phyloP scores from a whole-genome alignment of 2,888 invertebrate genomes.

The Graphium colonna region DNA sequence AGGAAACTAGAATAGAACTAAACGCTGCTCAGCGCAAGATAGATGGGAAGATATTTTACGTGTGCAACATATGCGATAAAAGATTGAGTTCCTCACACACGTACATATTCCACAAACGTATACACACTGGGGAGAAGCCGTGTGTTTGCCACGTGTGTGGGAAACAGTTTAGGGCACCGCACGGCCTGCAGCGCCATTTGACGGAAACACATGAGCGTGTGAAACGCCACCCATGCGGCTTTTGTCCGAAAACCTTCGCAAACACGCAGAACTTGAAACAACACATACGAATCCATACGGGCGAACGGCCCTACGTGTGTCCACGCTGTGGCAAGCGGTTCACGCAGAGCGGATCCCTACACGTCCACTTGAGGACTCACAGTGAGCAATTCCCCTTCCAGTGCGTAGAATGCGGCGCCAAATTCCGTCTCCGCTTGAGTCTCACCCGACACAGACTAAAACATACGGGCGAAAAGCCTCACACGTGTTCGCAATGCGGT shows the following conservation, averaged over 20 bases:
- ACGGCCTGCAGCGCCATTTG: constrained; percentile 81
- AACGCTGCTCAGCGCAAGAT: constrained; percentile 51
- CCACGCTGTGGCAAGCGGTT: constrained; percentile 82
- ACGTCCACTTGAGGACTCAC: constrained; percentile 82
- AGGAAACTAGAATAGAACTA: constrained; percentile 51
- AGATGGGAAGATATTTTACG: constrained; percentile 77
- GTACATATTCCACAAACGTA: constrained; percentile 81
- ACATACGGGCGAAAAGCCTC: constrained; percentile 82
- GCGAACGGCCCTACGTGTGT: constrained; percentile 80
- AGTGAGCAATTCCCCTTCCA: constrained; percentile 75
- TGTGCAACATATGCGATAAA: constrained; percentile 80
- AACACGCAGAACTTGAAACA: constrained; percentile 81
- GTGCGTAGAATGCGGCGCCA: constrained; percentile 81
- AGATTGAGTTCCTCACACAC: constrained; percentile 81
- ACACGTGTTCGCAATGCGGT: constrained; percentile 79
- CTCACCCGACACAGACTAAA: constrained; percentile 78
- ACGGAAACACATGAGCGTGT: constrained; percentile 82
- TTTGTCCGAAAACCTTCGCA: constrained; percentile 78
- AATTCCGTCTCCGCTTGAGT: constrained; percentile 80
- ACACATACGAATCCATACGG: constrained; percentile 80
- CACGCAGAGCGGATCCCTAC: constrained; percentile 83
- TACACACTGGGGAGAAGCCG: constrained; percentile 83
- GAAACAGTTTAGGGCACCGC: constrained; percentile 83
- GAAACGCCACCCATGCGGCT: constrained; percentile 78
- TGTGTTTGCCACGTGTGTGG: constrained; percentile 84